Percentiles rank a stretch among this genome's conserved stretches.
These are phyloP conservation scores for Ostrea denselamellosa DNA, from an alignment of 1,140 invertebrate species.

Conservation along the genomic window DNA sequence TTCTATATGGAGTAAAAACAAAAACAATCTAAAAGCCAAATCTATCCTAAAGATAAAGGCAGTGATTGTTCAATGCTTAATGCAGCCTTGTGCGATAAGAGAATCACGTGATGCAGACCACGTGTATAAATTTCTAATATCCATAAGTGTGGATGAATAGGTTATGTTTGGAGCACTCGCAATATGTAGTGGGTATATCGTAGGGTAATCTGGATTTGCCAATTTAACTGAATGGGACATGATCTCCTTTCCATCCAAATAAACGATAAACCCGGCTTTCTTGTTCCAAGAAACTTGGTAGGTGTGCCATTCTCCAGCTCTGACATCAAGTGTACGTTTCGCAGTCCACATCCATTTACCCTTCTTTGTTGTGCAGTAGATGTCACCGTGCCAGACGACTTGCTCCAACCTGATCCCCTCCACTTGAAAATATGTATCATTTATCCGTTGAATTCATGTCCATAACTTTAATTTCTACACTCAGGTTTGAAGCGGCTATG, in stretches of 20 bases:
- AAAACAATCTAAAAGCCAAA: too few relatives aligned
- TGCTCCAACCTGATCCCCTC: conserved; percentile 46
- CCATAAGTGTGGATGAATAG: conserved; percentile 23
- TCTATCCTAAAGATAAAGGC: too few relatives aligned
- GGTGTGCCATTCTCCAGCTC: conserved; percentile 46
- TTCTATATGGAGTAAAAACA: too few relatives aligned
- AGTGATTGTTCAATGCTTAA: conserved; percentile 39
- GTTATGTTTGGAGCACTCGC: conserved; percentile 42
- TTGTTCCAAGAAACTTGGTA: conserved; percentile 57
- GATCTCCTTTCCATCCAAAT: conserved; percentile 50
- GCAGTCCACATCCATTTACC: conserved; percentile 52
- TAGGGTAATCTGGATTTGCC: conserved; percentile 45
- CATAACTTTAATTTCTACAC: conserved; percentile 53
- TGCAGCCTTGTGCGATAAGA: conserved; percentile 46
- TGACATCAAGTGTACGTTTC: conserved; percentile 45
- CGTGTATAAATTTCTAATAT: conserved; percentile 51
- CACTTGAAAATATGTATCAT: conserved; percentile 53
- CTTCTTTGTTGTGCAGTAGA: conserved; percentile 52
- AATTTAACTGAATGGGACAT: conserved; percentile 48
- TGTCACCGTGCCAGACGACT: conserved; percentile 50
- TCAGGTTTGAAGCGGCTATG: conserved; percentile 56
- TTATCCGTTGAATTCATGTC: conserved; percentile 49
- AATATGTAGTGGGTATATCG: conserved; percentile 39
- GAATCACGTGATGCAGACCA: conserved; percentile 55
- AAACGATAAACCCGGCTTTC: conserved; percentile 50